Base-by-base conservation (phyloP, 2,888 invertebrate species). In the Apodemia duryi region DNA sequence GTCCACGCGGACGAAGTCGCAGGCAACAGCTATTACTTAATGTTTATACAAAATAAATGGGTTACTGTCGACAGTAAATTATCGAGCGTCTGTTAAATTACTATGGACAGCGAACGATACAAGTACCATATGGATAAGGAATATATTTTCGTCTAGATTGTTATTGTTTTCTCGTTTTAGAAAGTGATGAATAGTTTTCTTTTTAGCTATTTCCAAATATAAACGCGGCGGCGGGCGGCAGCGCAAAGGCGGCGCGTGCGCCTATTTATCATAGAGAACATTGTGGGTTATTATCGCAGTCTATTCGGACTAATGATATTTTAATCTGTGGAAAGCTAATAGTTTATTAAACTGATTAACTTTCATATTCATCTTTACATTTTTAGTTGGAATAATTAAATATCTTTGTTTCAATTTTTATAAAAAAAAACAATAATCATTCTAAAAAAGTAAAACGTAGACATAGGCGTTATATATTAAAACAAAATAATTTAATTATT, bases 101-200 rank as follows among this genome's bases (percentile, higher is more conserved):
- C 41, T 54, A 63, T 54, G 51, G 52, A 54, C 41, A 9, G 32
- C n/a, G 13, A 52, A 28, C 52, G 32, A 28, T 38, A 13, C 46
- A 60, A 35, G 62, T 29, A 66, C 32, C 41, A 61, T 63, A 61
- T 62, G 61, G 57, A 68, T 64, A 66, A 63, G 61, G 63, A 64
- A 51, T 63, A 63, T 65, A 67, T 64, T 65, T 66, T 52, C 28
- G 46, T 54, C n/a, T 9, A 13, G 52, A 49, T 61, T 67, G 68
- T 69, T 69, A 67, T 66, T 69, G 67, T 67, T 68, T 69, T 64
- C 62, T 63, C 57, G 63, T 63, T 66, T 64, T 66, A 61, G 54
- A 54, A 61, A 49, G 57, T 62, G 64, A 67, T 61, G 57, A 62
- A 66, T 63, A 46, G 46, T 46, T 13, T 46, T 68, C 64, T 64